Evolutionary conservation across 2,888 invertebrate species (phyloP).

Genomic region (Tribolium freemani): DNA sequence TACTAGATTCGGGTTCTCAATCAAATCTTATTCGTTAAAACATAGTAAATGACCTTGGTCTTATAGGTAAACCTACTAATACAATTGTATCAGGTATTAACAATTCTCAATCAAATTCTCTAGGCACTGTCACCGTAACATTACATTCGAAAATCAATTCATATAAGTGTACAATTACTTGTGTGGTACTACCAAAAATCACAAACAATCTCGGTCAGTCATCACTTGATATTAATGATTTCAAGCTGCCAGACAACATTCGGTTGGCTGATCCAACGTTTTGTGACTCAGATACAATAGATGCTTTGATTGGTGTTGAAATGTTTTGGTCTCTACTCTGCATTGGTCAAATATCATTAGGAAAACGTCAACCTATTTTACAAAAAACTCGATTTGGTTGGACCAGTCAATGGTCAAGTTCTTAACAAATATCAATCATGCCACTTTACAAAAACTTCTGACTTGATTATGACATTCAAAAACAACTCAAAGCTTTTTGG

Average conservation of each 20-base stretch:
- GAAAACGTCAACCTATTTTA: conserved; percentile 24
- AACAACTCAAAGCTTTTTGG: no score
- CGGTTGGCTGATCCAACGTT: conserved; percentile 31
- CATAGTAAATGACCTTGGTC: neutral
- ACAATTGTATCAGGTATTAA: no score
- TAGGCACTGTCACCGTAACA: conserved; percentile 12
- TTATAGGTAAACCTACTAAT: neutral
- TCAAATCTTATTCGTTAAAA: neutral
- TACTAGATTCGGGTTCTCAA: conserved; percentile 17
- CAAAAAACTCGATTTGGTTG: conserved; percentile 45
- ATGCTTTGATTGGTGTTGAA: conserved; percentile 44
- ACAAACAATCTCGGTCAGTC: neutral
- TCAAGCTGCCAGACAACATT: conserved; percentile 29
- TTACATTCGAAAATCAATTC: conserved; percentile 12
- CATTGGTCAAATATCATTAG: conserved; percentile 28
- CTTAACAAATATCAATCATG: neutral
- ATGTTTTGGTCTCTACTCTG: conserved; percentile 37
- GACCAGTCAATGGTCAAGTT: neutral
- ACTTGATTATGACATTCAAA: no score
- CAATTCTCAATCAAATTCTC: conserved; percentile 17
- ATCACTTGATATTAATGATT: neutral
- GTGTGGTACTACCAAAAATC: neutral
- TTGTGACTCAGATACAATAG: conserved; percentile 33
- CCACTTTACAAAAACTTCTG: no score
- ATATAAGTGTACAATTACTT: conserved; percentile 8